These are phyloP conservation scores for Drosophila conformis DNA, from an alignment of 2,888 invertebrate genomes.

Conservation along the genomic window DNA sequence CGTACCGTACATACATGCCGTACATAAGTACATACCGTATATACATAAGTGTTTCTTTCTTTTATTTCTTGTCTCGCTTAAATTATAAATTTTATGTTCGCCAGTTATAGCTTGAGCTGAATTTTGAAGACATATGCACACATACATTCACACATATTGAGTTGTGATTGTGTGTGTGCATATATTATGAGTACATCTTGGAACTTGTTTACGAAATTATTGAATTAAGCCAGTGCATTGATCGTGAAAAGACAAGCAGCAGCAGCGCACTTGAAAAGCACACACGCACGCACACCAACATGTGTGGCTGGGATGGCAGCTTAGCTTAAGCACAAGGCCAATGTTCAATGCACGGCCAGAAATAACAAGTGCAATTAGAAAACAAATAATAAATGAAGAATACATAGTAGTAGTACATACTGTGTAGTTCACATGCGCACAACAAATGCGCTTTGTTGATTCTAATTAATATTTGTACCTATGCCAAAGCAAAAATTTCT, in stretches of 20 bases:
- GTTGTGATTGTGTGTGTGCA: slow-evolving; percentile 26
- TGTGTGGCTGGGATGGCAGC: slow-evolving; percentile 8
- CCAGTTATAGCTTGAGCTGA: slow-evolving; percentile 26
- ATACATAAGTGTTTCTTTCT: slow-evolving; percentile 13
- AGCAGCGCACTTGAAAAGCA: slow-evolving; percentile 8
- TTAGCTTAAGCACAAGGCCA: slow-evolving; percentile 31
- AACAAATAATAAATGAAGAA: neutral
- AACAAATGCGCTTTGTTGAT: neutral
- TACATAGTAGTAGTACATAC: neutral
- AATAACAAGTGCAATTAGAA: neutral
- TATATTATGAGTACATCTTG: slow-evolving; percentile 47
- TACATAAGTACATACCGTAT: neutral
- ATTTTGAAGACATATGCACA: slow-evolving; percentile 1
- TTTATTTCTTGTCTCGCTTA: slow-evolving; percentile 10
- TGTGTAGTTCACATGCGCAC: no score
- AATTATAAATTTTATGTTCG: slow-evolving; percentile 26
- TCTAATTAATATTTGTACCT: neutral
- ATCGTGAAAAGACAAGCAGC: slow-evolving; percentile 32
- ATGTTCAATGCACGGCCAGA: slow-evolving; percentile 3
- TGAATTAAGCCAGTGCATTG: slow-evolving; percentile 59
- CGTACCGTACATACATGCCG: neutral
- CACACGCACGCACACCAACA: slow-evolving; percentile 4
- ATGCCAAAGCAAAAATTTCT: neutral
- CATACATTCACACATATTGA: slow-evolving; percentile 5
- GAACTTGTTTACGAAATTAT: slow-evolving; percentile 73